These are phyloP conservation scores for Aselliscus stoliczkanus DNA, from an alignment of 2,797 vertebrate genomes.

Conservation along the genomic window DNA sequence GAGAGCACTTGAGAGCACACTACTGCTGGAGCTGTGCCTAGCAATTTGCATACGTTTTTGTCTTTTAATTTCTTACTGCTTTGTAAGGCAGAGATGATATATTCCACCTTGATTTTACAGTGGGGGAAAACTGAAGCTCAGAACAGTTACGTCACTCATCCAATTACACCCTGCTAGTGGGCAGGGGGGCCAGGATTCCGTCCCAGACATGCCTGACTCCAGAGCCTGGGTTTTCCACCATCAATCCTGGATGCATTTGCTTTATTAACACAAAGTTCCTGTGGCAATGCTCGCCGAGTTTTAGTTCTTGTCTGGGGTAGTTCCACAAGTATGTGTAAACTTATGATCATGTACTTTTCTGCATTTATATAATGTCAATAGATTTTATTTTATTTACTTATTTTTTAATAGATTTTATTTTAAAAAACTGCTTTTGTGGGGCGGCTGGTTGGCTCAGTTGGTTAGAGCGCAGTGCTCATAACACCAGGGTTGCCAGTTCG, in stretches of 20 bases:
- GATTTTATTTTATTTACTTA: not conserved
- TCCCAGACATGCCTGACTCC: not conserved
- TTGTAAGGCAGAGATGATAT: slow-evolving; percentile 3
- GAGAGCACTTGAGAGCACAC: not conserved
- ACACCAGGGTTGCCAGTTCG: too few species aligned
- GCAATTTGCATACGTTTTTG: slow-evolving; percentile 37
- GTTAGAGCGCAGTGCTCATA: too few species aligned
- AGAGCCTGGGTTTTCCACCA: not conserved
- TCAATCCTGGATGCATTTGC: not conserved
- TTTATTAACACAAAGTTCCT: not conserved
- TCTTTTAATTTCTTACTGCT: slow-evolving; percentile 15
- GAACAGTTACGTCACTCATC: not conserved
- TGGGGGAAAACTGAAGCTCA: not conserved
- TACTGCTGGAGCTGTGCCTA: not conserved
- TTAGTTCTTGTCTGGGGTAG: not conserved
- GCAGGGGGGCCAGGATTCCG: not conserved
- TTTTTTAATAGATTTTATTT: not conserved
- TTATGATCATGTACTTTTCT: not conserved
- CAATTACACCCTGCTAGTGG: not conserved
- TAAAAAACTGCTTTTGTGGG: too few species aligned
- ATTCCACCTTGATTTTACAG: slow-evolving; percentile 26
- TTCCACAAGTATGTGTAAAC: not conserved
- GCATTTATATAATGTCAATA: not conserved
- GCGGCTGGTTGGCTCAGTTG: too few species aligned
- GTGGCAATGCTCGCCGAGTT: not conserved